These are phyloP conservation scores for Neolamprologus ventralis DNA, from an alignment of 2,113 vertebrate genomes.

Conservation along the genomic window DNA sequence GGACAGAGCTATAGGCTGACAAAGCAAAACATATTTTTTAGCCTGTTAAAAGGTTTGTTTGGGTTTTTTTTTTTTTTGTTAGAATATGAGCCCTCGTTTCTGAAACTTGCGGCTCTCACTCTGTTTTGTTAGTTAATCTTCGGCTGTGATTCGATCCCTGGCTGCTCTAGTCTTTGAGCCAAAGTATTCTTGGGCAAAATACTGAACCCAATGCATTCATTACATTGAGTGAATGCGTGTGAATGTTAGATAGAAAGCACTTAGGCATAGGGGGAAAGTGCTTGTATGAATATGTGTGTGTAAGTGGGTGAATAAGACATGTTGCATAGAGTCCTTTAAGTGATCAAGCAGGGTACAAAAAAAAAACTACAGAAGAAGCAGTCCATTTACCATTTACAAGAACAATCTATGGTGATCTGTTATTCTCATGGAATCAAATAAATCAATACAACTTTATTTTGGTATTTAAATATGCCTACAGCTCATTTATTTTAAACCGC, in stretches of 20 bases:
- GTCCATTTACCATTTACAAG: neutral
- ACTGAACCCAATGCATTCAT: neutral
- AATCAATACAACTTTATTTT: neutral
- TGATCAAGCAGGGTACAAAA: neutral
- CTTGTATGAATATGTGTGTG: neutral
- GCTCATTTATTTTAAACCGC: neutral
- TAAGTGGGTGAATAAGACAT: neutral
- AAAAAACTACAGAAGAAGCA: neutral
- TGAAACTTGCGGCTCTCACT: neutral
- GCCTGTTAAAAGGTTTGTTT: neutral
- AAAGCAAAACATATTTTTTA: neutral
- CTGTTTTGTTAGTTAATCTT: neutral
- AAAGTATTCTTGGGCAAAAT: neutral
- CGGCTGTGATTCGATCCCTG: neutral
- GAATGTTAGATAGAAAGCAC: neutral
- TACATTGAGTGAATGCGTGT: neutral
- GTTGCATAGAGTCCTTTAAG: neutral
- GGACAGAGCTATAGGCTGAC: neutral
- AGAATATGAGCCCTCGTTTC: neutral
- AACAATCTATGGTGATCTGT: neutral
- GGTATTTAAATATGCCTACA: neutral
- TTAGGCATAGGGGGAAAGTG: neutral
- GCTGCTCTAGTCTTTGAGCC: neutral
- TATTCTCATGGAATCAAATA: neutral
- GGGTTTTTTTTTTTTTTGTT: rapidly evolving